Conservation (phyloP, 2,888 invertebrate species). For the Orthosia cruda region DNA sequence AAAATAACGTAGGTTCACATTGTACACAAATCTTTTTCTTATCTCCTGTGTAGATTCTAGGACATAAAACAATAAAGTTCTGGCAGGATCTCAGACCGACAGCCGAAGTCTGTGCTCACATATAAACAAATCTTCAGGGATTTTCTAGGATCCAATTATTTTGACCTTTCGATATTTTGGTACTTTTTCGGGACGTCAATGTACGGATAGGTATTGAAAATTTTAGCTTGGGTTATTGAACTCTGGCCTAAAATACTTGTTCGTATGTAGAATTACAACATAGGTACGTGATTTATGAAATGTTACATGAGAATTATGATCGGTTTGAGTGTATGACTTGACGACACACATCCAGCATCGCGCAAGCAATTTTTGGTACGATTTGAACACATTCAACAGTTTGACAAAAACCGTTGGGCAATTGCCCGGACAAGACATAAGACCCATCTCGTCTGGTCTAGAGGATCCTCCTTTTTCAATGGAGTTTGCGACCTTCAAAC, state of each 20-base stretch:
- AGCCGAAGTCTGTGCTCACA: slow-evolving; percentile 9
- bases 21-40: slow-evolving; percentile 3
- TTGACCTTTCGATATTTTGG: slow-evolving; percentile 23
- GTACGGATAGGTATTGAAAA: not conserved
- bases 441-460: too few species aligned
- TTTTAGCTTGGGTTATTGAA: not conserved
- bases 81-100: slow-evolving; percentile 18
- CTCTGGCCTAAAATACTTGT: not conserved
- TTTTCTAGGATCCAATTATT: slow-evolving; percentile 22
- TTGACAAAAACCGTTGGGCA: too few species aligned
- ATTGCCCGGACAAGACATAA: too few species aligned
- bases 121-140: slow-evolving; percentile 33
- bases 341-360: too few species aligned
- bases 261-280: not conserved
- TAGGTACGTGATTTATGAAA: too few species aligned
- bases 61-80: slow-evolving; percentile 33
- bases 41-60: slow-evolving; percentile 15
- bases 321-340: too few species aligned
- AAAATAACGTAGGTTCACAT: not conserved
- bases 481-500: too few species aligned
- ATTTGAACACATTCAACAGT: too few species aligned
- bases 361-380: too few species aligned
- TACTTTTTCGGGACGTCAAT: not conserved
- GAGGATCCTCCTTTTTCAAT: too few species aligned
- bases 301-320: too few species aligned